Conservation (phyloP, 2,888 invertebrate genomes). For the Ophraella communa region DNA sequence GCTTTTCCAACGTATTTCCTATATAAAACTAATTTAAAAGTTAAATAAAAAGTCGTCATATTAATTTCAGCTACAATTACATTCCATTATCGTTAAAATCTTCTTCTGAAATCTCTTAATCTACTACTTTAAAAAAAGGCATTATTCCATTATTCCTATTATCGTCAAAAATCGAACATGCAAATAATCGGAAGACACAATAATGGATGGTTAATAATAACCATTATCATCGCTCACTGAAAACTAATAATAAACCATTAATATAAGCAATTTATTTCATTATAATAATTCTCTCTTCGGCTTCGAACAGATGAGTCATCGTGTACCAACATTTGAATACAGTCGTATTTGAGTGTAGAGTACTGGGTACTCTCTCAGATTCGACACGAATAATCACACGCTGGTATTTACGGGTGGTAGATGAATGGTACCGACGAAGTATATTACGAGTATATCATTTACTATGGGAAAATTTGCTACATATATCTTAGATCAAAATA, state of each 20-base stretch:
- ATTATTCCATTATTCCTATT: constrained; percentile 7
- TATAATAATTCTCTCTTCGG: constrained; percentile 59
- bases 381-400: constrained; percentile 18
- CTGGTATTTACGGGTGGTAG: constrained; percentile 34
- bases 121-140: not conserved
- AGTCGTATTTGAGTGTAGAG: constrained; percentile 15
- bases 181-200: constrained; percentile 48
- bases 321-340: constrained; percentile 30
- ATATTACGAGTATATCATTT: constrained; percentile 52
- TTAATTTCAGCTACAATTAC: no score
- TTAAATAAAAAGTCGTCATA: no score
- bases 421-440: constrained; percentile 17
- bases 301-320: constrained; percentile 55
- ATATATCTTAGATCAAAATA: constrained; percentile 41
- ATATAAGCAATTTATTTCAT: constrained; percentile 60
- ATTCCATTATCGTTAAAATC: no score
- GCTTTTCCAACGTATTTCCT: no score
- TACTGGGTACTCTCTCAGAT: constrained; percentile 4
- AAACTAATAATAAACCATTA: constrained; percentile 60
- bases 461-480: constrained; percentile 53
- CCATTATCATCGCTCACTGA: constrained; percentile 59
- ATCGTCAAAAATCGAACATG: constrained; percentile 40
- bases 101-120: not conserved
- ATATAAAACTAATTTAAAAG: no score
- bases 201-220: constrained; percentile 53